phyloP scores from a whole-genome alignment of 2,797 vertebrate species.

The Sebastes goodei region DNA sequence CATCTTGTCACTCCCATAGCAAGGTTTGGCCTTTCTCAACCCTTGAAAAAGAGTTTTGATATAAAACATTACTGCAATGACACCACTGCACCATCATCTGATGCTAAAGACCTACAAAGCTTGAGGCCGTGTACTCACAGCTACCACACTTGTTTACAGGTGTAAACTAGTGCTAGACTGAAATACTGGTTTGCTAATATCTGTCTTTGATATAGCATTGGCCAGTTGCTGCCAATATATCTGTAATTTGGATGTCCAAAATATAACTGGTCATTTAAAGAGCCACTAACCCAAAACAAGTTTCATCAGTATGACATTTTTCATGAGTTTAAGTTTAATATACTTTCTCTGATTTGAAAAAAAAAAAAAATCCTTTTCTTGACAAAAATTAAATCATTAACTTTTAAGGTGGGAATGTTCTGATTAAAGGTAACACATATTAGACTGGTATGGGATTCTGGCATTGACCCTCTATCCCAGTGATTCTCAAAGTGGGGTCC shows the following conservation, averaged over 20 bases:
- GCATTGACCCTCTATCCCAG: neutral
- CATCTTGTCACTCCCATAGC: slow-evolving; percentile 49
- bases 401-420: neutral
- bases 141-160: neutral
- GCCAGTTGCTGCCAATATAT: neutral
- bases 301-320: neutral
- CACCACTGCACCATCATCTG: neutral
- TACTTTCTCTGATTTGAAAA: neutral
- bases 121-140: neutral
- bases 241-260: neutral
- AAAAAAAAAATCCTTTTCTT: neutral
- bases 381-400: neutral
- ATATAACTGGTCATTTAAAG: neutral
- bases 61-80: slow-evolving; percentile 17
- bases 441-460: neutral
- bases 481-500: no score
- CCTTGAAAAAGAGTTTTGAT: slow-evolving; percentile 22
- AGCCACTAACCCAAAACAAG: neutral
- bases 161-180: neutral
- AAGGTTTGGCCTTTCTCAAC: slow-evolving; percentile 47
- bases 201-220: neutral
- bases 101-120: slow-evolving; percentile 17
- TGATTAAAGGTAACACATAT: neutral
- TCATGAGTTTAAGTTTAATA: neutral
- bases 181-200: neutral